Conservation (phyloP, 2,113 vertebrate species). For the Actenoides lindsayi region DNA sequence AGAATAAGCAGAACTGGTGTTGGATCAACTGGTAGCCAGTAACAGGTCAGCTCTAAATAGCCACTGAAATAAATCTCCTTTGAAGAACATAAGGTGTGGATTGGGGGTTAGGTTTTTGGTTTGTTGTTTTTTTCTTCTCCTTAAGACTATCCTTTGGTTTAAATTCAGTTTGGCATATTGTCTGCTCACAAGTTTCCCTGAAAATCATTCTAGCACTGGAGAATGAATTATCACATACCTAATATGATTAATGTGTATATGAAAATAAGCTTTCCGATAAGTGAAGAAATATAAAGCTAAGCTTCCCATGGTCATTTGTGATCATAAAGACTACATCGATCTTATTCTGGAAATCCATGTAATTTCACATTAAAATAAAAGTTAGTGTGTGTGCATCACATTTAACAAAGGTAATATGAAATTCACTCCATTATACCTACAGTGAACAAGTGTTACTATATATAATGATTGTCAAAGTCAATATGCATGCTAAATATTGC, state of each 20-base stretch:
- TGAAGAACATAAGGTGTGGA: not conserved
- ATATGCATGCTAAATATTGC: not conserved
- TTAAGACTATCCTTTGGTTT: not conserved
- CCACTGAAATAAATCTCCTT: not conserved
- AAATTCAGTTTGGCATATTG: not conserved
- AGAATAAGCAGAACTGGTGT: not conserved
- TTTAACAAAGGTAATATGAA: conserved; percentile 25
- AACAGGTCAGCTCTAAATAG: not conserved
- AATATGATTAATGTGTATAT: conserved; percentile 28
- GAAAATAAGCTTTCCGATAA: conserved; percentile 45
- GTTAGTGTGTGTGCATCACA: not conserved
- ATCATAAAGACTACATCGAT: conserved; percentile 18
- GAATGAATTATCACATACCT: conserved; percentile 9
- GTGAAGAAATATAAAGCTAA: conserved; percentile 34
- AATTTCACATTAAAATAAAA: conserved; percentile 43
- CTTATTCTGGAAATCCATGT: conserved; percentile 8
- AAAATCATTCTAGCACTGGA: not conserved
- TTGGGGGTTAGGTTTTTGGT: not conserved
- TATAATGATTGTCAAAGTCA: not conserved
- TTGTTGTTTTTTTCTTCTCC: not conserved
- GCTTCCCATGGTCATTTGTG: not conserved
- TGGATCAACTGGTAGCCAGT: not conserved
- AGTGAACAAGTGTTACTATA: not conserved
- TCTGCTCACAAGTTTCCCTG: not conserved
- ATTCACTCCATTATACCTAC: not conserved